Conservation (phyloP, 1,140 invertebrate species). For the Scaptomyza hsui region DNA sequence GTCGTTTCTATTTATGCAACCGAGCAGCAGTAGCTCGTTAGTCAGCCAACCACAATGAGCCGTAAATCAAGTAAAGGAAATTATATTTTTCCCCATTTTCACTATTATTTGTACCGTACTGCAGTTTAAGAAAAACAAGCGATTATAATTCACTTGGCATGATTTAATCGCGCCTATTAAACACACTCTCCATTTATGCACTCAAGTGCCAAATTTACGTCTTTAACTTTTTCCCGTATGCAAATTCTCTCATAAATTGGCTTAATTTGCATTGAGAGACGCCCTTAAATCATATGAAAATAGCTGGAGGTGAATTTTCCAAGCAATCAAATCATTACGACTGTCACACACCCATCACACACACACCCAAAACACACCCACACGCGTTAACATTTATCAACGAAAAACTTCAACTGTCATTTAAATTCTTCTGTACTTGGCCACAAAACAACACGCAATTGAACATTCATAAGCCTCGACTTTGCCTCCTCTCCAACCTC, state of each 20-base stretch:
- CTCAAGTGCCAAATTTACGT: conserved; percentile 10
- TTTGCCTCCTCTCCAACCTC: conserved; percentile 29
- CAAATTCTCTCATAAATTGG: conserved; percentile 53
- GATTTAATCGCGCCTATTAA: conserved; percentile 14
- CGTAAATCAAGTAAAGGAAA: conserved; percentile 47
- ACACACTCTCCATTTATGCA: conserved; percentile 5
- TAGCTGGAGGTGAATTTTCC: conserved; percentile 50
- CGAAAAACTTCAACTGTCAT: conserved; percentile 62
- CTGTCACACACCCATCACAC: conserved; percentile 15
- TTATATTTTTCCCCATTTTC: conserved; percentile 20
- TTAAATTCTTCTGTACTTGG: conserved; percentile 43
- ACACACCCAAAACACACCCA: background rate
- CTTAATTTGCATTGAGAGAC: conserved; percentile 63
- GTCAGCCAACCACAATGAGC: conserved; percentile 24
- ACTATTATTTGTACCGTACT: background rate
- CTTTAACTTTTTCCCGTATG: conserved; percentile 25
- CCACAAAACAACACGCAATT: conserved; percentile 50
- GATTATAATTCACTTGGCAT: conserved; percentile 1
- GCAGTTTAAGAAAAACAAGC: background rate
- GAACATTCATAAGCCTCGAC: conserved; percentile 69
- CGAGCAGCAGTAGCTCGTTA: conserved; percentile 30
- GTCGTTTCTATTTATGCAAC: conserved; percentile 27
- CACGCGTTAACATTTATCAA: conserved; percentile 75
- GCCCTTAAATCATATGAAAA: conserved; percentile 42
- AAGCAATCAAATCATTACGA: conserved; percentile 66